Evolutionary conservation across 2,113 vertebrate genomes (phyloP).

Genomic region (Ammodytes dubius): DNA sequence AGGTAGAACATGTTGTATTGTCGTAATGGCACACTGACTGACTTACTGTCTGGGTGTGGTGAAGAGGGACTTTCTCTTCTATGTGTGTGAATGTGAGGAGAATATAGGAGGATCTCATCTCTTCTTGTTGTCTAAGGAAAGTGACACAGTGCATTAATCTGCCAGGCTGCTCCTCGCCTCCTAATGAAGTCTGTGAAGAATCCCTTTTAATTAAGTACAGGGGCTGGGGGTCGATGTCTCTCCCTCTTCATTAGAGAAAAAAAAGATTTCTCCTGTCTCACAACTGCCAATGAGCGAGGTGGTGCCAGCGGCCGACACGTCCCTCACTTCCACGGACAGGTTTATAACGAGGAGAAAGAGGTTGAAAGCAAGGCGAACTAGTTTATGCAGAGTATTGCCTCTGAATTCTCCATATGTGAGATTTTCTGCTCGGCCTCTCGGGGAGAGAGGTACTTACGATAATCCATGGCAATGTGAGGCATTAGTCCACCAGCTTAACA

Average conservation of each 20-base stretch:
- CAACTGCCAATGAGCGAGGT: conserved; percentile 74
- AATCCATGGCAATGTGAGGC: conserved; percentile 72
- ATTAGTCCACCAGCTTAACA: conserved; percentile 68
- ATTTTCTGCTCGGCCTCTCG: conserved; percentile 64
- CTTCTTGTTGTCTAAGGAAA: conserved; percentile 72
- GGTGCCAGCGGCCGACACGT: conserved; percentile 57
- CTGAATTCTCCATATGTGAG: conserved; percentile 53
- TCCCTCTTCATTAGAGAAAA: conserved; percentile 79
- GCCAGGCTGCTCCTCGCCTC: conserved; percentile 71
- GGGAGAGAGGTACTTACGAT: conserved; percentile 63
- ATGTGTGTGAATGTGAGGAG: conserved; percentile 42
- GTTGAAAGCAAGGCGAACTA: conserved; percentile 44
- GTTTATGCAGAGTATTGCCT: conserved; percentile 61
- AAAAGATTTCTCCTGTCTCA: conserved; percentile 70
- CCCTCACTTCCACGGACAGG: conserved; percentile 58
- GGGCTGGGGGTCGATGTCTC: conserved; percentile 77
- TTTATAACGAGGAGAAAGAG: conserved; percentile 56
- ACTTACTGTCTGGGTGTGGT: conserved; percentile 37
- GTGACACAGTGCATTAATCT: conserved; percentile 83
- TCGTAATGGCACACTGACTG: conserved; percentile 1
- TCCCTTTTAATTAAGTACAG: conserved; percentile 85
- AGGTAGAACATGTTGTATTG: conserved; percentile 20
- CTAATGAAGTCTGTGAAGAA: conserved; percentile 87
- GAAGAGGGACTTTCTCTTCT: conserved; percentile 42
- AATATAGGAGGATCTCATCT: conserved; percentile 69